Evolutionary conservation across 2,888 invertebrate species (phyloP).

Genomic region (Drosophila colorata): DNA sequence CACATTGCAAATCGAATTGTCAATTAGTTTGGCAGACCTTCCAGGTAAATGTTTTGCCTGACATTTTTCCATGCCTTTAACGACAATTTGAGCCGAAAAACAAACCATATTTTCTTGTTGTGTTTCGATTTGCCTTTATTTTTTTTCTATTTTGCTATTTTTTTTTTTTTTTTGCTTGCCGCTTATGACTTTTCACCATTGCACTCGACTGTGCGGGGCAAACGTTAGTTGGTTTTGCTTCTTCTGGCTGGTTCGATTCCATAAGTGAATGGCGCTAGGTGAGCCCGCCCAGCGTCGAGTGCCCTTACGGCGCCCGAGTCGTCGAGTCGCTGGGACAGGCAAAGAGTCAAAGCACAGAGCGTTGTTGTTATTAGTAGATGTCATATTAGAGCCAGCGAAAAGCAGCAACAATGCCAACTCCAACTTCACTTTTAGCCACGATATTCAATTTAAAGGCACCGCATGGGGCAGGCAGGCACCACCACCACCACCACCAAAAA

Average conservation of each 20-base stretch:
- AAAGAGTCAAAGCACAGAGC: conserved; percentile 26
- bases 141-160: neutral
- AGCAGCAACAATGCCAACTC: conserved; percentile 37
- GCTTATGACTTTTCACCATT: conserved; percentile 78
- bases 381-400: conserved; percentile 67
- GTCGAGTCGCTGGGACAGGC: conserved; percentile 15
- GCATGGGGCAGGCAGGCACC: conserved; percentile 50
- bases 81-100: conserved; percentile 51
- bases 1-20: conserved; percentile 25
- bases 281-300: conserved; percentile 53
- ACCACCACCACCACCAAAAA: conserved; percentile 2
- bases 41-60: conserved; percentile 50
- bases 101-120: conserved; percentile 53
- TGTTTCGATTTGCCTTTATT: conserved; percentile 11
- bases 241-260: conserved; percentile 47
- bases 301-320: conserved; percentile 51
- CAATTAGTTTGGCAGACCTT: conserved; percentile 25
- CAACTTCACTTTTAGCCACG: conserved; percentile 70
- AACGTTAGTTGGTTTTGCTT: neutral
- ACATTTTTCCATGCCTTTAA: conserved; percentile 77
- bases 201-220: conserved; percentile 60
- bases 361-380: conserved; percentile 70
- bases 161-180: conserved; percentile 27
- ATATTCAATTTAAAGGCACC: conserved; percentile 71
- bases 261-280: conserved; percentile 68